These are phyloP conservation scores for Drosophila murphyi DNA, from an alignment of 1,140 invertebrate genomes.

Conservation along the genomic window DNA sequence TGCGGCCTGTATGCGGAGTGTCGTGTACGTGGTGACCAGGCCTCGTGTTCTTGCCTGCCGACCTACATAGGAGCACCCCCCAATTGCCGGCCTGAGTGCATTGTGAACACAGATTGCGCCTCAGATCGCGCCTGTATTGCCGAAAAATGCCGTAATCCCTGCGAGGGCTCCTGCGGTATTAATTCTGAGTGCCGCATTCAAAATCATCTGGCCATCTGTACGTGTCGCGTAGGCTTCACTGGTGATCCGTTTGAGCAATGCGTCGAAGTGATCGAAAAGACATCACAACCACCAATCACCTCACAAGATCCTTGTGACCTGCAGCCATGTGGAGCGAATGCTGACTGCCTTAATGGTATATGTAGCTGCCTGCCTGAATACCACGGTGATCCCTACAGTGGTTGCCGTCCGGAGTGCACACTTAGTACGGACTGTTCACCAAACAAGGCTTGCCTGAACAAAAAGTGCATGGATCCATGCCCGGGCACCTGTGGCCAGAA, in stretches of 20 bases:
- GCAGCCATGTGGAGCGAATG: slow-evolving; percentile 92
- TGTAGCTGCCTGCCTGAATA: slow-evolving; percentile 88
- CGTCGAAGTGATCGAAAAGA: slow-evolving; percentile 86
- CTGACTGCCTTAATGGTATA: slow-evolving; percentile 88
- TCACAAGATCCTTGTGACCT: slow-evolving; percentile 88
- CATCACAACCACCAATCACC: slow-evolving; percentile 86
- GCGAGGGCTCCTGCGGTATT: slow-evolving; percentile 91
- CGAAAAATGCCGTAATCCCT: slow-evolving; percentile 91
- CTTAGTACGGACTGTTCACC: slow-evolving; percentile 92
- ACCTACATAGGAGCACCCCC: slow-evolving; percentile 92
- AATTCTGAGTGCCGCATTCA: slow-evolving; percentile 91
- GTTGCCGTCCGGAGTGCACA: slow-evolving; percentile 93
- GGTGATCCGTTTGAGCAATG: slow-evolving; percentile 92
- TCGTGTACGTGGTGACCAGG: slow-evolving; percentile 86
- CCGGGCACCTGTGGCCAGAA: slow-evolving; percentile 90
- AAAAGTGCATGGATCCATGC: slow-evolving; percentile 91
- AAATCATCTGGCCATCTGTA: slow-evolving; percentile 91
- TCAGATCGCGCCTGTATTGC: slow-evolving; percentile 91
- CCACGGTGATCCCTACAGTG: slow-evolving; percentile 88
- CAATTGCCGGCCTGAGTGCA: slow-evolving; percentile 91
- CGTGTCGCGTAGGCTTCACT: slow-evolving; percentile 87
- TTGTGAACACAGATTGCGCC: slow-evolving; percentile 92
- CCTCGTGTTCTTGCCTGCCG: slow-evolving; percentile 90
- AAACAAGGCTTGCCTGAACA: slow-evolving; percentile 90
- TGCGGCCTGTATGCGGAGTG: slow-evolving; percentile 92